Evolutionary conservation across 2,888 invertebrate genomes (phyloP).

Genomic region (Lordiphosa andalusiaca): DNA sequence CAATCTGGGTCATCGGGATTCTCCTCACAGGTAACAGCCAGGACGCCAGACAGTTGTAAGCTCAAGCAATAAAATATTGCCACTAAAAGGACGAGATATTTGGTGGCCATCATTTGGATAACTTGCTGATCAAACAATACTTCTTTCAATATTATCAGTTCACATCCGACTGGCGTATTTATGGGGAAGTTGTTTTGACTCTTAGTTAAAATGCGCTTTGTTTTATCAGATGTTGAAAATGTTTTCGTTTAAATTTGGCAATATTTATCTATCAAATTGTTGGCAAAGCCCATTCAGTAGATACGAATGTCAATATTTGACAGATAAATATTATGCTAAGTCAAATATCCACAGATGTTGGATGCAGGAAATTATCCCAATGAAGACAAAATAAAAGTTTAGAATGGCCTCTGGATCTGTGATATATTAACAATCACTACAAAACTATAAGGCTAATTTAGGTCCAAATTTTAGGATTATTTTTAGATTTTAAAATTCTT

Average conservation of each 20-base stretch:
- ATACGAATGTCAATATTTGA: constrained; percentile 6
- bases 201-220: constrained; percentile 1
- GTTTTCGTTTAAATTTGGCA: constrained; percentile 13
- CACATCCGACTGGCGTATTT: constrained; percentile 11
- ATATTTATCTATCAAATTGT: constrained; percentile 23
- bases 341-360: constrained; percentile 3
- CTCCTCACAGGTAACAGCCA: constrained; percentile 18
- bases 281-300: background rate
- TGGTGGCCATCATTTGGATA: constrained; percentile 15
- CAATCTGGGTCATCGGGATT: constrained; percentile 11
- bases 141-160: constrained; percentile 1
- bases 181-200: constrained; percentile 6
- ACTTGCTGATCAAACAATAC: background rate
- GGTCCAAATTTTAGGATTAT: no score
- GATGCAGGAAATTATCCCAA: background rate
- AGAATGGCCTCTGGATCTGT: no score
- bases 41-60: background rate
- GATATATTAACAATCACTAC: no score
- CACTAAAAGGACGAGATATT: constrained; percentile 14
- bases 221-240: constrained; percentile 25
- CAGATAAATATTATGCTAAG: constrained; percentile 4
- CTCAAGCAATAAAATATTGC: constrained; percentile 21
- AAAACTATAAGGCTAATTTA: no score
- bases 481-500: no score
- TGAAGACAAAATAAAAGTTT: no score